phyloP scores from a whole-genome alignment of 1,140 invertebrate species.

The Homalodisca vitripennis region DNA sequence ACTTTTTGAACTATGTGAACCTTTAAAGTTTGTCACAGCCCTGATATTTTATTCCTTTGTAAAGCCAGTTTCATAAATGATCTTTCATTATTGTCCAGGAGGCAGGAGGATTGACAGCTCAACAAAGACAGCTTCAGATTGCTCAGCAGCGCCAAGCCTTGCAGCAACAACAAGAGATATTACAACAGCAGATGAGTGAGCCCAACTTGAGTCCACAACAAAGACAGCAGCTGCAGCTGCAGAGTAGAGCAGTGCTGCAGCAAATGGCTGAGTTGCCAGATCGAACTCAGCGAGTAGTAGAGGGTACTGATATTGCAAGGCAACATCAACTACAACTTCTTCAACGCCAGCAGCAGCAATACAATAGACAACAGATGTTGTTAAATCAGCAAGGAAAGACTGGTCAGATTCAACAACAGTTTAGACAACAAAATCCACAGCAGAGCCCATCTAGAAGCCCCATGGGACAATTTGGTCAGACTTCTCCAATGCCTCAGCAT shows the following conservation, averaged over 20 bases:
- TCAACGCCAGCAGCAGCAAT: constrained; percentile 39
- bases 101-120: constrained; percentile 35
- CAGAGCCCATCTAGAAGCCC: constrained; percentile 38
- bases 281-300: constrained; percentile 2
- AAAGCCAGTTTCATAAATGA: no score
- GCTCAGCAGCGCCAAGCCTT: constrained; percentile 37
- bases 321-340: constrained; percentile 34
- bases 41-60: no score
- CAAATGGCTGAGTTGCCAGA: constrained; percentile 42
- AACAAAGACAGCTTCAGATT: constrained; percentile 37
- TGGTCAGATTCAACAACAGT: constrained; percentile 34
- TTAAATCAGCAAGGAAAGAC: no score
- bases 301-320: neutral
- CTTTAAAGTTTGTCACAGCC: no score
- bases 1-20: no score
- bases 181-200: constrained; percentile 32
- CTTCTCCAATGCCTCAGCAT: constrained; percentile 15
- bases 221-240: constrained; percentile 41
- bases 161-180: constrained; percentile 41
- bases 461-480: constrained; percentile 31
- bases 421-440: constrained; percentile 35
- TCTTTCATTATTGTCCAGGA: no score
- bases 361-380: no score
- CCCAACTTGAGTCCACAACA: constrained; percentile 26
- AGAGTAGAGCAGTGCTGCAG: constrained; percentile 47